phyloP scores from a whole-genome alignment of 2,888 invertebrate species.

The Philereme vetulata region DNA sequence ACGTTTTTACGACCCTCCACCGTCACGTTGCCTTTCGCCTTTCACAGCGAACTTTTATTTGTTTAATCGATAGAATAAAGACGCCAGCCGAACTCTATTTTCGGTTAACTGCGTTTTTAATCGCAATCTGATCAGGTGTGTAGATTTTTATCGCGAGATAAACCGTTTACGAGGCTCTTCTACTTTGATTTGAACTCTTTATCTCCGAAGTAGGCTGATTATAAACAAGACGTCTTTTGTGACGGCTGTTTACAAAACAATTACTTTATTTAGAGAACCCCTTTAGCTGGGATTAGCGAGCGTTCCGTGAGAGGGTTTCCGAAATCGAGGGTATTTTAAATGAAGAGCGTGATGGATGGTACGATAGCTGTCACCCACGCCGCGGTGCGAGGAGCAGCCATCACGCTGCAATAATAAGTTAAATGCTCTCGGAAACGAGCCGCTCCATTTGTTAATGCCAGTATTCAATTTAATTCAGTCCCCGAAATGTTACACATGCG shows the following conservation, averaged over 20 bases:
- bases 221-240: conserved; percentile 62
- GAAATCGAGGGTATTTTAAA: conserved; percentile 80
- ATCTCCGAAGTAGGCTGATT: conserved; percentile 58
- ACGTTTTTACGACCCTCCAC: conserved; percentile 78
- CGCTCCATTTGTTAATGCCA: conserved; percentile 81
- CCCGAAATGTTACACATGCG: conserved; percentile 74
- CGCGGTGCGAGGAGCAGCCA: conserved; percentile 60
- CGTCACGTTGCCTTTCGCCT: conserved; percentile 79
- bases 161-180: conserved; percentile 77
- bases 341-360: conserved; percentile 81
- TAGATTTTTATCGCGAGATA: conserved; percentile 76
- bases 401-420: conserved; percentile 79
- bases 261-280: conserved; percentile 68
- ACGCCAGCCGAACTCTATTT: conserved; percentile 73
- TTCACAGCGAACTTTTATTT: conserved; percentile 82
- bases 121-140: conserved; percentile 77
- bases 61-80: conserved; percentile 82
- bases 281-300: conserved; percentile 69
- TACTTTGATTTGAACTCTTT: conserved; percentile 75
- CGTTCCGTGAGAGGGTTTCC: conserved; percentile 64
- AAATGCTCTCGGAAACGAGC: conserved; percentile 77
- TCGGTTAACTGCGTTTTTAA: conserved; percentile 73
- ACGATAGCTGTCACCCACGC: conserved; percentile 73
- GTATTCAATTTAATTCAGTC: conserved; percentile 81
- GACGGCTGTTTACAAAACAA: conserved; percentile 66